phyloP scores from a whole-genome alignment of 2,888 invertebrate genomes.

The Mantis religiosa region DNA sequence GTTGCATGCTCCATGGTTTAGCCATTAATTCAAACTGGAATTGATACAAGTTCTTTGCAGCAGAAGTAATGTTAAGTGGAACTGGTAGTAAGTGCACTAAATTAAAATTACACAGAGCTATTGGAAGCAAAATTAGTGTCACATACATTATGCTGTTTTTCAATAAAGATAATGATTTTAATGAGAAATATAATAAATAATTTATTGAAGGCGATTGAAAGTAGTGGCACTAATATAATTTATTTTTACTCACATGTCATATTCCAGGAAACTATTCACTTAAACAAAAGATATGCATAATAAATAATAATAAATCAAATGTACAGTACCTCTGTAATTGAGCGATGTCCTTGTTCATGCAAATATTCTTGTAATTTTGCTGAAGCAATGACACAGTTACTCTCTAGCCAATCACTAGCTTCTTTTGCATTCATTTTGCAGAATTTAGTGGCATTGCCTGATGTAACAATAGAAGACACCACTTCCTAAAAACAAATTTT shows the following conservation, averaged over 20 bases:
- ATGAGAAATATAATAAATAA: no score
- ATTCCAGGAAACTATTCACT: no score
- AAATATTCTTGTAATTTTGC: conserved; percentile 54
- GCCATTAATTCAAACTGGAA: conserved; percentile 62
- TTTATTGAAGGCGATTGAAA: no score
- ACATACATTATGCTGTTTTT: no score
- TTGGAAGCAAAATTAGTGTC: no score
- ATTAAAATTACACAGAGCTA: no score
- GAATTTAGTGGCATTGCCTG: conserved; percentile 51
- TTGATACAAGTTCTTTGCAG: neutral
- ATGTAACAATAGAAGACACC: conserved; percentile 45
- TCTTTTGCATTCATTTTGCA: conserved; percentile 46
- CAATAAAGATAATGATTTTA: no score
- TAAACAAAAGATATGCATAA: no score
- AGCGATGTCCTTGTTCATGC: conserved; percentile 66
- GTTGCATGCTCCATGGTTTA: conserved; percentile 62
- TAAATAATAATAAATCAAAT: neutral
- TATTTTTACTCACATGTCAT: no score
- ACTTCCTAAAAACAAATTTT: conserved; percentile 45
- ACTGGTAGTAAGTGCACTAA: no score
- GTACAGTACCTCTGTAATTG: conserved; percentile 56
- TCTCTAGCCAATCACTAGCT: conserved; percentile 56
- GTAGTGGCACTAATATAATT: no score
- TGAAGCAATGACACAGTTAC: conserved; percentile 48
- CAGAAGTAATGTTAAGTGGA: neutral